A percentile compares a stretch with the other conserved stretches of the same genome.
Conservation (phyloP, 2,888 invertebrate genomes). For the Coenonympha arcania region DNA sequence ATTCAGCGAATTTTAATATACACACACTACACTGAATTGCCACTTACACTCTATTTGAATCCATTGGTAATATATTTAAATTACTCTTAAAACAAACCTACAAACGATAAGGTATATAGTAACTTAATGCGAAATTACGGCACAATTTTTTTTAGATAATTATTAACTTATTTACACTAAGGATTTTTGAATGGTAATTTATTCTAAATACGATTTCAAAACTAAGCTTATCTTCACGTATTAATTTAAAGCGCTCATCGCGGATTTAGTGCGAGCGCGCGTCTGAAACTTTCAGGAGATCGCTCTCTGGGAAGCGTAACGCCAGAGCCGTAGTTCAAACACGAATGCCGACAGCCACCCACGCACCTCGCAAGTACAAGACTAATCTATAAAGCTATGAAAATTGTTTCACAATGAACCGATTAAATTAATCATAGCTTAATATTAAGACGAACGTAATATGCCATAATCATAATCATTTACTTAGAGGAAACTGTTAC, state of each 20-base stretch:
- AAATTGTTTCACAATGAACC: constrained; percentile 4
- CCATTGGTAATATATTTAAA: not conserved
- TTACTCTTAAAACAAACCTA: not conserved
- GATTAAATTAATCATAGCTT: constrained; percentile 16
- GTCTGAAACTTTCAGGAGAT: constrained; percentile 50
- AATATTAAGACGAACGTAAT: not conserved
- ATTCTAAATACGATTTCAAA: not conserved
- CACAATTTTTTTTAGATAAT: too few species aligned
- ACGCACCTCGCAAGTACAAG: constrained; percentile 32
- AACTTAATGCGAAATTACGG: too few species aligned
- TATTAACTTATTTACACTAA: too few species aligned
- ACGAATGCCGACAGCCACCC: constrained; percentile 50
- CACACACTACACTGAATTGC: constrained; percentile 9
- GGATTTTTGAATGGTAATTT: too few species aligned
- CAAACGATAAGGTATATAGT: too few species aligned
- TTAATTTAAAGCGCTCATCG: not conserved
- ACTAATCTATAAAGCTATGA: constrained; percentile 11
- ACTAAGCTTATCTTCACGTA: not conserved
- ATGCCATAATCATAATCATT: too few species aligned
- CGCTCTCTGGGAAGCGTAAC: constrained; percentile 40
- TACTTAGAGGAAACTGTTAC: too few species aligned
- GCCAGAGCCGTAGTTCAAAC: constrained; percentile 46
- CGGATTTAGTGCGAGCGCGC: constrained; percentile 25
- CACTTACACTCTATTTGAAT: not conserved
- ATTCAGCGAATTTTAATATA: constrained; percentile 31